Base-by-base conservation (phyloP, 2,888 invertebrate genomes). In the Papilio gigon region DNA sequence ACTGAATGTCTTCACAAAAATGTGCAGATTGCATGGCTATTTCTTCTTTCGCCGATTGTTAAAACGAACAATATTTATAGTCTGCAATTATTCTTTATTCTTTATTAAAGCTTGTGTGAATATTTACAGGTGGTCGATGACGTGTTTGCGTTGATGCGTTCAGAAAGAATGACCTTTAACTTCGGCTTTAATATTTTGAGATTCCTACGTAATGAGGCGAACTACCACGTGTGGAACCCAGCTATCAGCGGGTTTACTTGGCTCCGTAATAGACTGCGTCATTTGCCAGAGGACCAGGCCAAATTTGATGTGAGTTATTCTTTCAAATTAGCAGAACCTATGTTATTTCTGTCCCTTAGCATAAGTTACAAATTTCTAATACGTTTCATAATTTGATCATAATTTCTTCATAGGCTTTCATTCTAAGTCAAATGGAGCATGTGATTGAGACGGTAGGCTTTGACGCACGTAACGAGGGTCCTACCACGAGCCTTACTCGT, bases 221-320 rank as follows among this genome's bases (percentile, higher is more conserved):
- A 87, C 72, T 86, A 84, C 73, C 89, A 92, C 44, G 90, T 92
- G 1, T 92, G 91, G 92, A 85, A 84, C 14, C 77, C 87, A 0
- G 92, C 91, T 1, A 90, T 92, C 42, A 80, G 80, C 47, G 89
- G 88, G 0, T 88, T 81, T 64, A 85, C 80, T 12, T 91, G 90
- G 90, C 72, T 88, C 0, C 81, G 90, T 27, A 90, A 90, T 70
- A 80, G 91, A 60, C 68, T 92, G 4, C 80, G 86, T 44, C 87
- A 90, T 72, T 70, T 89, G 6, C 87, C 89, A 1, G 82, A 84
- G 0, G 77, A 75, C 8, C 85, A 84, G 63, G 82, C 84, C 9
- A 76, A 78, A 50, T 90, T 90, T 77, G 89, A 90, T 74, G 91
- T 90, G 74, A 84, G 89, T 47, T 44, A 9, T 3, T 9, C 0